These are phyloP conservation scores for Atherinomorus stipes DNA, from an alignment of 2,113 vertebrate genomes.

Conservation along the genomic window DNA sequence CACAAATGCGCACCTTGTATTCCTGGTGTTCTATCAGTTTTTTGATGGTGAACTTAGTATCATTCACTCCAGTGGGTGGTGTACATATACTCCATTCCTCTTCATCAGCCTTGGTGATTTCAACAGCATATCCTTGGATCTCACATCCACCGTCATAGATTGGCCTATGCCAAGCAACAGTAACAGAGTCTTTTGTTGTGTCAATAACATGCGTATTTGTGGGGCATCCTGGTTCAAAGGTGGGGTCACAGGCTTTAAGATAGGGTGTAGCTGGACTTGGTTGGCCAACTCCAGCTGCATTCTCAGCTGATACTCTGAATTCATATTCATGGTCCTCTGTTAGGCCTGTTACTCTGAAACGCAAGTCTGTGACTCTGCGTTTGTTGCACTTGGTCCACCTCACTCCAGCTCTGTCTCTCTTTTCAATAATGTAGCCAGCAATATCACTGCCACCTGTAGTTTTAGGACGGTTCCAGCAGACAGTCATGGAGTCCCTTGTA, in stretches of 20 bases:
- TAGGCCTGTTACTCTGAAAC: conserved; percentile 94
- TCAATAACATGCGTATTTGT: conserved; percentile 90
- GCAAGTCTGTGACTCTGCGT: conserved; percentile 93
- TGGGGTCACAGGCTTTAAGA: conserved; percentile 94
- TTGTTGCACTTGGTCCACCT: conserved; percentile 99
- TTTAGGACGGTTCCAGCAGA: conserved; percentile 94
- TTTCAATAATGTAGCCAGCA: conserved; percentile 93
- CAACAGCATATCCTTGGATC: conserved; percentile 94
- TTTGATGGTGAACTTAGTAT: conserved; percentile 90
- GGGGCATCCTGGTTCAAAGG: conserved; percentile 95
- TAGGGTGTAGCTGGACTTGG: conserved; percentile 89
- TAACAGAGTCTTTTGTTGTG: conserved; percentile 89
- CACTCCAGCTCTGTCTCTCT: conserved; percentile 94
- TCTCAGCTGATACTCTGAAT: conserved; percentile 97
- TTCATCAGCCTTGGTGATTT: conserved; percentile 96
- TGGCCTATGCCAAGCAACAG: conserved; percentile 91
- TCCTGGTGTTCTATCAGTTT: conserved; percentile 96
- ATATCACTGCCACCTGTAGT: conserved; percentile 95
- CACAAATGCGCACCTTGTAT: conserved; percentile 94
- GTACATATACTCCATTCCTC: conserved; percentile 95
- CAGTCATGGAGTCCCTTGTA: conserved; percentile 96
- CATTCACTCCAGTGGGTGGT: conserved; percentile 88
- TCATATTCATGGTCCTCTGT: conserved; percentile 98
- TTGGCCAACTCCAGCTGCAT: conserved; percentile 92
- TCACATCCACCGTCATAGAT: conserved; percentile 98